phyloP scores from a whole-genome alignment of 2,113 vertebrate species.

The Otolemur garnettii region DNA sequence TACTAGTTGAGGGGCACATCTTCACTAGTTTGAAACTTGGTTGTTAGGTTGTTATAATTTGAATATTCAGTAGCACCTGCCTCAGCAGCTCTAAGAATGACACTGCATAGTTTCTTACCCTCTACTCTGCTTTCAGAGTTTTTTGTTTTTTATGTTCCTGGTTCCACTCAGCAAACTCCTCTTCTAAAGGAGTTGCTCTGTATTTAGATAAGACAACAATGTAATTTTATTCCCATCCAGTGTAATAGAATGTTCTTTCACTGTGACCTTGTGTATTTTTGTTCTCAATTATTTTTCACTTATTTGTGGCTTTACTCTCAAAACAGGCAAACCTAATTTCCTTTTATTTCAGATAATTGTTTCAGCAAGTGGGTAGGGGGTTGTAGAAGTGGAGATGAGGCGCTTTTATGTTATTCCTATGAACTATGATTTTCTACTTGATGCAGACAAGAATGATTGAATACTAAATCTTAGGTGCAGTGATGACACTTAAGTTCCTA shows the following conservation, averaged over 20 bases:
- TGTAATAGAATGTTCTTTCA: neutral
- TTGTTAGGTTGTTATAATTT: neutral
- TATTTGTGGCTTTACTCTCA: neutral
- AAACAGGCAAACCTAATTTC: neutral
- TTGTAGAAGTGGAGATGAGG: neutral
- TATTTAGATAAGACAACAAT: neutral
- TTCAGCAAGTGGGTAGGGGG: neutral
- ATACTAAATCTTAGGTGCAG: neutral
- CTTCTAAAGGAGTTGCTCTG: neutral
- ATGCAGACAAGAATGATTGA: neutral
- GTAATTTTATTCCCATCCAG: neutral
- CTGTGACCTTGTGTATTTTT: neutral
- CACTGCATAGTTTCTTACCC: rapidly evolving
- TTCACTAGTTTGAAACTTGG: neutral
- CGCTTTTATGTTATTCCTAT: neutral
- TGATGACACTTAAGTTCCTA: neutral
- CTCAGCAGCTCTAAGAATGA: neutral
- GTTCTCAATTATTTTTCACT: neutral
- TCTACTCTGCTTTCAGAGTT: neutral
- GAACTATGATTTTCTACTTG: neutral
- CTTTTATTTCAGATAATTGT: neutral
- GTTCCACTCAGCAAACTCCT: neutral
- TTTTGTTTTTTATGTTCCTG: neutral
- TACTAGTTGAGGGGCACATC: neutral
- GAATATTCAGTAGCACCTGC: neutral